Conservation (phyloP, 2,888 invertebrate genomes). For the Netelia virgata region DNA sequence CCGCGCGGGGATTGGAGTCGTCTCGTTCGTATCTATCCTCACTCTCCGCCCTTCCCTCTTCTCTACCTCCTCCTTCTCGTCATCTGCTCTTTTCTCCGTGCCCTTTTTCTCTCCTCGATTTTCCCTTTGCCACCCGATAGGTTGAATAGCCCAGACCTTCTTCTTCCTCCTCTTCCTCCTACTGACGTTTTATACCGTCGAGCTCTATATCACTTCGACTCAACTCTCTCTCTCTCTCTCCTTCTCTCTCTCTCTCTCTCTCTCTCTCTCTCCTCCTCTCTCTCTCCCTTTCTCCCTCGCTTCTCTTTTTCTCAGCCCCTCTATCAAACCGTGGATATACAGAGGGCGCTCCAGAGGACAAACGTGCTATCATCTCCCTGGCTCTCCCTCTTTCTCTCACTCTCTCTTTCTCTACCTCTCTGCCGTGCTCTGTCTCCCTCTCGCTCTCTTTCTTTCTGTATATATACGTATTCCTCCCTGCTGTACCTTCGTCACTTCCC, state of each 20-base stretch:
- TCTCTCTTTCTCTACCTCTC: not conserved
- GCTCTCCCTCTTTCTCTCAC: constrained; percentile 6
- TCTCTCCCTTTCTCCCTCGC: constrained; percentile 2
- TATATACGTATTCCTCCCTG: constrained; percentile 35
- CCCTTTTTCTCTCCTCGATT: constrained; percentile 44
- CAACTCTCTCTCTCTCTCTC: constrained; percentile 32
- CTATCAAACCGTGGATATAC: constrained; percentile 58
- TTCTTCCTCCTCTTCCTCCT: constrained; percentile 18
- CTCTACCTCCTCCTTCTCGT: constrained; percentile 36
- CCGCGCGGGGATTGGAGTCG: constrained; percentile 70
- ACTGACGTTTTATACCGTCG: constrained; percentile 40
- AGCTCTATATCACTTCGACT: constrained; percentile 47
- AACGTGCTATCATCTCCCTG: not conserved
- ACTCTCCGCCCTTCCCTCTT: constrained; percentile 1
- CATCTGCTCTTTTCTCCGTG: constrained; percentile 49
- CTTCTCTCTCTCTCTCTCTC: constrained; percentile 6
- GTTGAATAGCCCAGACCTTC: constrained; percentile 37
- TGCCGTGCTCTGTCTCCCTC: constrained; percentile 23
- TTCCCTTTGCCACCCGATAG: constrained; percentile 52
- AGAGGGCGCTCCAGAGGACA: constrained; percentile 27
- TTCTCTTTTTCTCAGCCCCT: constrained; percentile 37
- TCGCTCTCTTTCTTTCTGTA: constrained; percentile 50
- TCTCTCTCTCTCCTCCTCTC: constrained; percentile 14
- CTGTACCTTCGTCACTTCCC: constrained; percentile 73
- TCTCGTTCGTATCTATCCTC: constrained; percentile 51